Percentiles rank a stretch among this genome's conserved stretches.
phyloP scores from a whole-genome alignment of 2,888 invertebrate genomes.

The Cistogaster globosa region DNA sequence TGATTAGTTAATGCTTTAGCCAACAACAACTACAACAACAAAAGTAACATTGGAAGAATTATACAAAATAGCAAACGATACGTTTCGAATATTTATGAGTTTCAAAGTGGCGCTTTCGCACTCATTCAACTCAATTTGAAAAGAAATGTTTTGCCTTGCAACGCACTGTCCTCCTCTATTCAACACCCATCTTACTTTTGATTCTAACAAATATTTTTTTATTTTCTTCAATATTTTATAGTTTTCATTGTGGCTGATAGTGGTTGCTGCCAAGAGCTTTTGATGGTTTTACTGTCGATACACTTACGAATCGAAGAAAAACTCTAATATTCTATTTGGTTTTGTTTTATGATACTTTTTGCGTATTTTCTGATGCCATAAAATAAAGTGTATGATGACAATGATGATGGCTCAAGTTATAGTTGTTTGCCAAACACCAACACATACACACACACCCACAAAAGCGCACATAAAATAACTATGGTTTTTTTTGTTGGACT shows the following conservation, averaged over 20 bases:
- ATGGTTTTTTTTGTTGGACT: constrained; percentile 10
- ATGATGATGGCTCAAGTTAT: constrained; percentile 30
- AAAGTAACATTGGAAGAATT: constrained; percentile 19
- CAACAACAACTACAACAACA: constrained; percentile 11
- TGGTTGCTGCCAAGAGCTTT: constrained; percentile 2
- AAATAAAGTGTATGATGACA: constrained; percentile 2
- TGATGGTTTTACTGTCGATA: constrained; percentile 20
- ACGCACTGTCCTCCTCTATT: constrained; percentile 46
- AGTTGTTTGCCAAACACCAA: constrained; percentile 23
- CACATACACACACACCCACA: background rate
- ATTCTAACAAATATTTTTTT: background rate
- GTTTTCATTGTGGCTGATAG: constrained; percentile 11
- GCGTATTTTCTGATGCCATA: background rate
- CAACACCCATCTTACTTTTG: constrained; percentile 46
- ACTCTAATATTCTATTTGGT: constrained; percentile 44
- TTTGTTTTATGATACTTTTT: constrained; percentile 38
- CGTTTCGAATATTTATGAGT: constrained; percentile 79
- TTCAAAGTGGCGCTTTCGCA: constrained; percentile 78
- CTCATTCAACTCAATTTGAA: constrained; percentile 66
- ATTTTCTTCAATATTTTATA: background rate
- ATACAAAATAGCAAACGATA: constrained; percentile 58
- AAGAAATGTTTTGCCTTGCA: constrained; percentile 31
- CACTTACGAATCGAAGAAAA: constrained; percentile 41
- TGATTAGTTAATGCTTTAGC: constrained; percentile 59
- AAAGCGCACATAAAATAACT: constrained; percentile 3